Conservation (phyloP, 2,113 vertebrate species). For the Catagonus wagneri region DNA sequence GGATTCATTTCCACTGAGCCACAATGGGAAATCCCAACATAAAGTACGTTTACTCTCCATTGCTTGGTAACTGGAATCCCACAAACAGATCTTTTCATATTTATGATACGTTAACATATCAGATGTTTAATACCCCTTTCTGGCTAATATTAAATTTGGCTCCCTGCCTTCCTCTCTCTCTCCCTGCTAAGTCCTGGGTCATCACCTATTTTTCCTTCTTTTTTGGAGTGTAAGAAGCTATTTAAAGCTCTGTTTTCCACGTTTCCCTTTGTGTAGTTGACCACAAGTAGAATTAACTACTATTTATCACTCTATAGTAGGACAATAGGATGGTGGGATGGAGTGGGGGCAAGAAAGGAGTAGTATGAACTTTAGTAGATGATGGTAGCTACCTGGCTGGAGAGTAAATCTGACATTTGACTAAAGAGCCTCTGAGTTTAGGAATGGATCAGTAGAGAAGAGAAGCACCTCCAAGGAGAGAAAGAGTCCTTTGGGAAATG, state of each 20-base stretch:
- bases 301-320: background rate
- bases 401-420: constrained; percentile 25
- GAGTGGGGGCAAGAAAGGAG: background rate
- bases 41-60: background rate
- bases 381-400: background rate
- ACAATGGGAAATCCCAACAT: background rate
- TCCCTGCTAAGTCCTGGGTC: background rate
- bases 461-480: background rate
- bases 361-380: background rate
- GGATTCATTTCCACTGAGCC: no score
- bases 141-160: constrained; percentile 54
- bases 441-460: background rate
- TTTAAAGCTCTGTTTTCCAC: background rate
- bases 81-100: background rate
- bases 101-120: background rate
- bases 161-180: background rate
- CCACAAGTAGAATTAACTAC: background rate
- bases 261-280: background rate
- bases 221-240: constrained; percentile 3
- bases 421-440: constrained; percentile 46
- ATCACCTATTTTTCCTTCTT: constrained; percentile 8
- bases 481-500: constrained; percentile 18
- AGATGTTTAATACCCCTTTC: constrained; percentile 17
- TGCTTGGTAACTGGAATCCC: constrained; percentile 40
- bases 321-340: background rate